Conservation (phyloP, 2,888 invertebrate genomes). For the Machimus atricapillus region DNA sequence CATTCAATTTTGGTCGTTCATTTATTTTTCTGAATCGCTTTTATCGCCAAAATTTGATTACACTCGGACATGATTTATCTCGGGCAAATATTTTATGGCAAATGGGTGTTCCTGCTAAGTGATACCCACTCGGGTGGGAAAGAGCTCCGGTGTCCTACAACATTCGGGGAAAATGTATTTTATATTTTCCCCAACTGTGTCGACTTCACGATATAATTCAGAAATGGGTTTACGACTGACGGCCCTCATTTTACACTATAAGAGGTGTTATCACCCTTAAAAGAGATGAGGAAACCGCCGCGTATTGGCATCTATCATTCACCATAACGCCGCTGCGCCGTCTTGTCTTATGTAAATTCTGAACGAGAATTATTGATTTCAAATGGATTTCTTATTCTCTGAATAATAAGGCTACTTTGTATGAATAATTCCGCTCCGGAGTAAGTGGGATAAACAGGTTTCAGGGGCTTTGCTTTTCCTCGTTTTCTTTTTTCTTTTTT, state of each 20-base stretch:
- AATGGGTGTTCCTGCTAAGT: slow-evolving; percentile 33
- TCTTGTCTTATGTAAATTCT: slow-evolving; percentile 7
- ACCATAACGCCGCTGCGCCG: neutral
- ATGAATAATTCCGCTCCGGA: neutral
- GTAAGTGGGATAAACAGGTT: slow-evolving; percentile 22
- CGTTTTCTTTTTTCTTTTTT: neutral
- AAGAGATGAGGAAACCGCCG: neutral
- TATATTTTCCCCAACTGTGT: neutral
- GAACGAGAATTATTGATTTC: slow-evolving; percentile 15
- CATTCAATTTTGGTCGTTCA: slow-evolving; percentile 25
- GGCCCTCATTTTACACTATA: neutral
- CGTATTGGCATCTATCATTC: neutral
- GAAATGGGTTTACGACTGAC: neutral
- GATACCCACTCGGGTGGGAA: neutral
- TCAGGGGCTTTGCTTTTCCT: neutral
- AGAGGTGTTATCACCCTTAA: neutral
- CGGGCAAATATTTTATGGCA: slow-evolving; percentile 32
- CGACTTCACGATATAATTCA: neutral
- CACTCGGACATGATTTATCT: slow-evolving; percentile 41
- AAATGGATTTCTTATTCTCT: slow-evolving; percentile 28
- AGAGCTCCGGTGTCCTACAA: neutral
- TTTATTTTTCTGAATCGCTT: slow-evolving; percentile 31
- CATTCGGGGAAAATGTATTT: neutral
- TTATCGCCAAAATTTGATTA: slow-evolving; percentile 41
- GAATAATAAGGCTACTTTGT: slow-evolving; percentile 1